Conservation (phyloP, 2,888 invertebrate species). For the Drosophila quinaria region DNA sequence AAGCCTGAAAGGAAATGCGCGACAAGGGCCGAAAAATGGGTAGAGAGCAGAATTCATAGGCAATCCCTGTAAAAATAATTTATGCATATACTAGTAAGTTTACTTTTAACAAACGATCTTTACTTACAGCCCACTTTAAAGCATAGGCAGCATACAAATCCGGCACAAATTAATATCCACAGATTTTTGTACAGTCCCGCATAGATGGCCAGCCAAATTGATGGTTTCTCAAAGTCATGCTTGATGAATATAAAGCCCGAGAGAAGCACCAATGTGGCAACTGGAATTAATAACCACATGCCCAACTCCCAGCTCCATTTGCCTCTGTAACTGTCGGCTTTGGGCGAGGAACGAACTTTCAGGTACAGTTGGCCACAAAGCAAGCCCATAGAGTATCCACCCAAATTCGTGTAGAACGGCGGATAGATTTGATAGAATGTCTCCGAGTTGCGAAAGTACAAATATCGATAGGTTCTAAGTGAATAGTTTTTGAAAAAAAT, state of each 20-base stretch:
- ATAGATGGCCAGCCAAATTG: constrained; percentile 85
- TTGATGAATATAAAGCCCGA: constrained; percentile 79
- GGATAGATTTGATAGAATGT: constrained; percentile 77
- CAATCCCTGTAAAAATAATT: constrained; percentile 61
- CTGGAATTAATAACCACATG: constrained; percentile 62
- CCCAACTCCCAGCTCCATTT: constrained; percentile 58
- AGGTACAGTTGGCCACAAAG: constrained; percentile 74
- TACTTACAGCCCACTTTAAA: constrained; percentile 83
- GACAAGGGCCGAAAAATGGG: constrained; percentile 75
- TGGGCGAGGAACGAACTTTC: constrained; percentile 34
- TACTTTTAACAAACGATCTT: fast-evolving
- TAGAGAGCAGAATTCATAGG: constrained; percentile 67
- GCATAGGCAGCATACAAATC: constrained; percentile 75
- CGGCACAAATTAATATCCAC: constrained; percentile 83
- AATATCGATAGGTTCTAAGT: constrained; percentile 79
- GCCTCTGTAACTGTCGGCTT: constrained; percentile 23
- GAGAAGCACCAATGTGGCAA: constrained; percentile 59
- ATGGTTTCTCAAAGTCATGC: constrained; percentile 79
- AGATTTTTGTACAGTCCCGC: constrained; percentile 84
- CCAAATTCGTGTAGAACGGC: constrained; percentile 83
- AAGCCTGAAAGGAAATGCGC: constrained; percentile 82
- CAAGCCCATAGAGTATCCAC: constrained; percentile 82
- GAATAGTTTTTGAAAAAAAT: no score
- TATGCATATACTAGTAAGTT: no score
- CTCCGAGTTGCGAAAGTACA: constrained; percentile 74